phyloP scores from a whole-genome alignment of 1,140 invertebrate genomes.

The Cylas formicarius region DNA sequence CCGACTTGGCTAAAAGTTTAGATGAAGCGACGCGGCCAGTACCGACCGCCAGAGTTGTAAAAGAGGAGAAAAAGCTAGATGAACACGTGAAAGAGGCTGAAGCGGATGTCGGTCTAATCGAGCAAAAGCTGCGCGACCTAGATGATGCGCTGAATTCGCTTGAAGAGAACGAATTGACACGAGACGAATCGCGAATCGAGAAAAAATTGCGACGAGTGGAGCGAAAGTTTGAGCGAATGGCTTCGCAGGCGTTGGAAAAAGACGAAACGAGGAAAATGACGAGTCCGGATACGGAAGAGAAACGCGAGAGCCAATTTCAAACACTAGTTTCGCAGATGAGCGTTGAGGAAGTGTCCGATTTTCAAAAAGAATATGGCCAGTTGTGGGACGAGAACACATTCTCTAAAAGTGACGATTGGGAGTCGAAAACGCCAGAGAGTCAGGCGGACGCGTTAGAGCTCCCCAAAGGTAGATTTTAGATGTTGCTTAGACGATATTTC shows the following conservation, averaged over 20 bases:
- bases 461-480: constrained; percentile 43
- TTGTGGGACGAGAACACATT: constrained; percentile 45
- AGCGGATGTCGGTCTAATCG: constrained; percentile 35
- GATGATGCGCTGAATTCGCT: constrained; percentile 39
- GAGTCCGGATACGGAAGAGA: constrained; percentile 39
- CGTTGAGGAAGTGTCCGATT: constrained; percentile 45
- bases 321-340: constrained; percentile 45
- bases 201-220: constrained; percentile 46
- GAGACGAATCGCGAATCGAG: constrained; percentile 31
- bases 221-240: constrained; percentile 52
- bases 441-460: constrained; percentile 40
- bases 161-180: constrained; percentile 25
- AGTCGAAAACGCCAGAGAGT: constrained; percentile 42
- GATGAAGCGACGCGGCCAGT: constrained; percentile 9
- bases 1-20: constrained; percentile 27
- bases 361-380: constrained; percentile 41
- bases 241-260: constrained; percentile 40
- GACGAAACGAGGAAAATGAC: constrained; percentile 35
- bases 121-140: constrained; percentile 38
- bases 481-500: constrained; percentile 22
- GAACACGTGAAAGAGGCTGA: constrained; percentile 25
- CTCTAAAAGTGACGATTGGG: constrained; percentile 42
- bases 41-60: neutral
- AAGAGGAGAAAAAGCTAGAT: constrained; percentile 8
- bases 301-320: constrained; percentile 46